Conservation (phyloP, 2,797 vertebrate species). For the Apodemus agrarius region DNA sequence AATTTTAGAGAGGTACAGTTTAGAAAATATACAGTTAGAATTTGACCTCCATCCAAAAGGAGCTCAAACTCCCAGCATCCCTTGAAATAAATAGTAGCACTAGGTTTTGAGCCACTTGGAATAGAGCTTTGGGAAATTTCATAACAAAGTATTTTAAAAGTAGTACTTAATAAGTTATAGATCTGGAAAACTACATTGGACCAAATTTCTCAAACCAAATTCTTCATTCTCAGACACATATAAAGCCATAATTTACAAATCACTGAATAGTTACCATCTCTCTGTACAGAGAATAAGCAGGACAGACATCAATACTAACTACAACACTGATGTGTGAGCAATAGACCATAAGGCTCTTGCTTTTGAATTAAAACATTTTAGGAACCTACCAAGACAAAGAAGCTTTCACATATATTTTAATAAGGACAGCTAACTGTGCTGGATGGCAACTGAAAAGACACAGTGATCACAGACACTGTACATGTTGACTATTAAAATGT, state of each 20-base stretch:
- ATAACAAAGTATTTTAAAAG: not conserved
- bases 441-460: not conserved
- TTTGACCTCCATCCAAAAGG: slow-evolving; percentile 14
- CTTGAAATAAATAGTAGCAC: slow-evolving; percentile 15
- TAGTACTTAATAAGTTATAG: slow-evolving; percentile 28
- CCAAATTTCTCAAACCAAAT: not conserved
- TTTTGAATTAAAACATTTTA: slow-evolving; percentile 45
- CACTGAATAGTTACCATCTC: not conserved
- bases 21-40: slow-evolving; percentile 52
- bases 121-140: slow-evolving; percentile 25
- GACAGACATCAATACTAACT: not conserved
- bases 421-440: not conserved
- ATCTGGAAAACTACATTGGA: not conserved
- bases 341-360: not conserved
- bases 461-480: not conserved
- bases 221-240: not conserved
- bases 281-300: not conserved
- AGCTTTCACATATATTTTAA: not conserved
- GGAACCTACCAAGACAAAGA: slow-evolving; percentile 19
- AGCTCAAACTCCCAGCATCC: not conserved
- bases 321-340: not conserved
- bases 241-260: not conserved
- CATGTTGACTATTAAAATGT: slow-evolving; percentile 17
- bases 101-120: slow-evolving; percentile 14
- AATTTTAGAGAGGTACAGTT: not conserved